Evolutionary conservation across 2,888 invertebrate genomes (phyloP), one percentile per base, ranked within the genome.

Genomic region (Cyaniris semiargus): DNA sequence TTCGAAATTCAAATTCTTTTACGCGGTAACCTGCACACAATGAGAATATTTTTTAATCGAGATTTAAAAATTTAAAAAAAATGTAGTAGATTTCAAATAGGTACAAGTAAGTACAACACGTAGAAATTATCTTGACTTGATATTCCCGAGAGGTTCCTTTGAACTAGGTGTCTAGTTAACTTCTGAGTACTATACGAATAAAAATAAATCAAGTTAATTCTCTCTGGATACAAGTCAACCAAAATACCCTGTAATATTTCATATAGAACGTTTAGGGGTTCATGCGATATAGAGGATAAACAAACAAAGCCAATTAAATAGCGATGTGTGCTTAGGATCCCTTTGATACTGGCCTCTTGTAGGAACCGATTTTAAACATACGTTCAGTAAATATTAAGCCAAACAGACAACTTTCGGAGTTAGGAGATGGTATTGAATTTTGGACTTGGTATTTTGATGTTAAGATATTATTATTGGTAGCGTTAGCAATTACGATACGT

Each of bases 241-340:
- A 27, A 66, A 66, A 31, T 66, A 66, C 13, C 10, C 27, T 66
- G 66, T 66, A 31, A 10, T 38, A 74, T 74, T 48, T 48, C 13
- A 71, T 18, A 48, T 23, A 48, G 23, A 72, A 48, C 44, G 44
- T 48, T 44, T 48, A 48, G 13, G 72, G 53, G 74, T 48, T 48
- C 53, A 48, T 6, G 53, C 53, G 80, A 82, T 81, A 80, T 78
- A 83, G 81, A 82, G 81, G 84, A 82, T 87, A 88, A 86, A 88
- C 86, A 90, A 86, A 89, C 87, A 86, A 85, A 85, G 89, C 90
- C 90, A 91, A 91, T 91, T 91, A 91, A 90, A 90, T 89, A 88
- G 87, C 83, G 82, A 84, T 90, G 91, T 91, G 85, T 90, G 86
- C 82, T 85, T 88, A 91, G 91, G 91, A 90, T 79, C 53, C 81